A percentile compares a stretch with the other conserved stretches of the same genome.
phyloP scores from a whole-genome alignment of 2,113 vertebrate genomes.

The Chloroceryle aenea region DNA sequence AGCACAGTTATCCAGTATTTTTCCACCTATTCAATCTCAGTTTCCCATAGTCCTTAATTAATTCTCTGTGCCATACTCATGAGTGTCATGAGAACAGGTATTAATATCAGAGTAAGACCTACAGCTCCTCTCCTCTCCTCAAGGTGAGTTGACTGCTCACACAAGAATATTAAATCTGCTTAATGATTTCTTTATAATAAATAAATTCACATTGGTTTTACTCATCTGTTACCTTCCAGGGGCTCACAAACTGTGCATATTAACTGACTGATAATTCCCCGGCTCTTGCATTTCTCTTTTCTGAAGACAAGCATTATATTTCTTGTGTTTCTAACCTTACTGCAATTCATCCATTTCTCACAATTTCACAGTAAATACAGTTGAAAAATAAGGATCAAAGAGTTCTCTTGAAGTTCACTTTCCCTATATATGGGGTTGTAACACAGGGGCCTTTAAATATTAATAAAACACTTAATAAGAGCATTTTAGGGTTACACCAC shows the following conservation, averaged over 20 bases:
- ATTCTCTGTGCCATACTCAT: not conserved
- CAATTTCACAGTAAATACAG: not conserved
- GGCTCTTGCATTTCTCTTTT: not conserved
- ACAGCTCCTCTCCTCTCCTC: not conserved
- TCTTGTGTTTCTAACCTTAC: not conserved
- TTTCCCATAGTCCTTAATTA: not conserved
- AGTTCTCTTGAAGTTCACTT: not conserved
- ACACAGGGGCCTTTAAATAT: not conserved
- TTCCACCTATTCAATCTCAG: not conserved
- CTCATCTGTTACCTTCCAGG: not conserved
- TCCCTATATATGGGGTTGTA: not conserved
- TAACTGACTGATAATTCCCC: not conserved
- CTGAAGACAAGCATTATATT: not conserved
- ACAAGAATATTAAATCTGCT: not conserved
- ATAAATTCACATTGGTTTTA: not conserved
- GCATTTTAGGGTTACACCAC: not conserved
- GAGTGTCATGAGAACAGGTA: not conserved
- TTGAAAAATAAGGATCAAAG: not conserved
- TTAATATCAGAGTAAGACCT: not conserved
- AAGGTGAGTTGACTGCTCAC: not conserved
- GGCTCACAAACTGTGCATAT: not conserved
- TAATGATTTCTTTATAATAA: not conserved
- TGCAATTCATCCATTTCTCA: not conserved
- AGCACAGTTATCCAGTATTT: not conserved
- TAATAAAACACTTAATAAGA: not conserved